Base-by-base conservation (phyloP, 2,888 invertebrate genomes). In the Nemoura dubitans region DNA sequence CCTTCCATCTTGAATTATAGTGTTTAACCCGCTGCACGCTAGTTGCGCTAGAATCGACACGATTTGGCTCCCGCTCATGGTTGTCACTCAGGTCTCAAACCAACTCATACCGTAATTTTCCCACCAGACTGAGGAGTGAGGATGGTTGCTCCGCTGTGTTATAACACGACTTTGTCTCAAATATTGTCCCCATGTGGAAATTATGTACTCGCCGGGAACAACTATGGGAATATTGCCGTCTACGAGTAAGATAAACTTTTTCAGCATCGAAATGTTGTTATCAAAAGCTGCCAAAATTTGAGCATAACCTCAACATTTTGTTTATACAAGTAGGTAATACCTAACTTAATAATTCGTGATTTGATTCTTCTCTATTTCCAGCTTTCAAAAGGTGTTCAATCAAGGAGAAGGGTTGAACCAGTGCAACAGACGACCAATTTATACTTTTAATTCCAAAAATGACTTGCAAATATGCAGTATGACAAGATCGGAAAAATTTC, bases 171-270 rank as follows among this genome's bases (percentile, higher is more conserved):
- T 83, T 93, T 97, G 88, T 94, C 95, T 36, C 97, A 98, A 92
- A 93, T 95, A 0, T 95, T 97, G 91, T 97, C 98, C 0, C 95
- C 96, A 0, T 97, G 97, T 90, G 96, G 97, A 6, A 95, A 96
- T 90, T 97, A 94, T 92, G 93, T 98, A 86, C 93, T 96, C 87
- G 95, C 96, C 88, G 97, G 97, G 26, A 97, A 96, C 91, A 95
- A 96, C 89, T 97, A 96, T 91, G 97, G 98, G 5, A 95, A 96
- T 90, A 93, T 98, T 86, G 96, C 96, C 42, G 92, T 97, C 86
- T 97, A 95, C 91, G 95, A 96, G 97, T 97, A 92, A 94, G 95
- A 93, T 87, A 86, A 86, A 86, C 29, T 21, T 3, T 16, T 87
- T 88, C 88, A 43, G 28, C 42, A 36, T 76, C 25, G 6, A 6